Conservation (phyloP, 2,797 vertebrate genomes). For the Microcaecilia unicolor region DNA sequence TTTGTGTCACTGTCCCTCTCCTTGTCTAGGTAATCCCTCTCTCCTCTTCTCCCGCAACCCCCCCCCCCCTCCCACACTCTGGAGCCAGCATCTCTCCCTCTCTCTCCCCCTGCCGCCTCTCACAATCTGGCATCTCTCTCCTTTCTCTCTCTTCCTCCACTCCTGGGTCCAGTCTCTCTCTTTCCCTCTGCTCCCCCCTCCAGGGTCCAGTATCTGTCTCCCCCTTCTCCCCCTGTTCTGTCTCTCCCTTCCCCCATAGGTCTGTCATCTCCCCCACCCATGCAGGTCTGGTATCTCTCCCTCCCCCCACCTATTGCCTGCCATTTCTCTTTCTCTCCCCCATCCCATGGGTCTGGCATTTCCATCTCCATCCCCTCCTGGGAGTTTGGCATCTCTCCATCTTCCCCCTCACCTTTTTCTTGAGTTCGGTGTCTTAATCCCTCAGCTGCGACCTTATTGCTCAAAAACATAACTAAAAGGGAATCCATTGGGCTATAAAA, state of each 20-base stretch:
- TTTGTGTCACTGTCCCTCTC: too few relatives aligned
- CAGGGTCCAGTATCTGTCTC: too few relatives aligned
- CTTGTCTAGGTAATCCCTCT: neutral
- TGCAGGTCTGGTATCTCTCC: neutral
- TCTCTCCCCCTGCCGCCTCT: neutral
- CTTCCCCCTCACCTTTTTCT: too few relatives aligned
- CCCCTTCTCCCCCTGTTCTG: too few relatives aligned
- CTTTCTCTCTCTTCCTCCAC: neutral
- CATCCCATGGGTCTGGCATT: neutral
- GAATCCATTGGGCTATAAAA: too few relatives aligned
- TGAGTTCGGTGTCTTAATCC: too few relatives aligned
- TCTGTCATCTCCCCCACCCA: neutral
- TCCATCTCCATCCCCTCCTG: neutral
- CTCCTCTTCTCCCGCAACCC: neutral
- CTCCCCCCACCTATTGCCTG: neutral
- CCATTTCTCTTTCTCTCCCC: neutral
- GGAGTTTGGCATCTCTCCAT: neutral
- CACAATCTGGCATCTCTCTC: slow-evolving; percentile 2
- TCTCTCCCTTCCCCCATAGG: too few relatives aligned
- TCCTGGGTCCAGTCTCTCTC: too few relatives aligned
- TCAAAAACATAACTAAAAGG: too few relatives aligned
- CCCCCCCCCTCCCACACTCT: slow-evolving; percentile 8
- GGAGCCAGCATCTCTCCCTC: slow-evolving; percentile 6
- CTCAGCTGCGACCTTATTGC: too few relatives aligned
- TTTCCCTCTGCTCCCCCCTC: neutral